Conservation (phyloP, 2,797 vertebrate genomes). For the Pangasius krempfi region DNA sequence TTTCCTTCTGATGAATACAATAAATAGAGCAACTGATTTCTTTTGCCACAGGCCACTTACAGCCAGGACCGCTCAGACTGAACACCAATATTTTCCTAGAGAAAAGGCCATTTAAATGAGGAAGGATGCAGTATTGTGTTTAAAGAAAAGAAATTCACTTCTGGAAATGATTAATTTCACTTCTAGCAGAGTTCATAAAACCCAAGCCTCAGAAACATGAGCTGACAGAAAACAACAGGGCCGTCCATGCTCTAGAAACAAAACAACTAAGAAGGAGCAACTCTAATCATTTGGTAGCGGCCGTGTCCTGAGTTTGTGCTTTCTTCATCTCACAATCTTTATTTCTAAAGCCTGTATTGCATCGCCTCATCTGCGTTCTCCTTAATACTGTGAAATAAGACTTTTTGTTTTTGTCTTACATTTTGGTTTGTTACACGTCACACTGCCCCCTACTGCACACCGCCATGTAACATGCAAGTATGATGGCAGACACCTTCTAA, state of each 20-base stretch:
- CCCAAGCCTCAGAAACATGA: slow-evolving; percentile 6
- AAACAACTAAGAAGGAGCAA: not conserved
- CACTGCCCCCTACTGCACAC: slow-evolving; percentile 23
- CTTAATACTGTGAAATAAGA: slow-evolving; percentile 10
- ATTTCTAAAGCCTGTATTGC: not conserved
- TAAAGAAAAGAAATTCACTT: not conserved
- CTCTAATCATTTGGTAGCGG: not conserved
- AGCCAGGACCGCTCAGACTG: not conserved
- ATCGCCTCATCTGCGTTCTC: not conserved
- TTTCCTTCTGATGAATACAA: not conserved
- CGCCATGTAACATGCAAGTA: not conserved
- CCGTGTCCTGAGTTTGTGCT: not conserved
- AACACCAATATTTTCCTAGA: not conserved
- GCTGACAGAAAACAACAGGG: not conserved
- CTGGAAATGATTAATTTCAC: slow-evolving; percentile 4
- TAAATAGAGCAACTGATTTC: slow-evolving; percentile 6
- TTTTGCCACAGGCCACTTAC: not conserved
- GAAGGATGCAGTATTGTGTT: not conserved
- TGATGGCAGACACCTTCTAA: not conserved
- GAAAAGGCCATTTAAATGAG: not conserved
- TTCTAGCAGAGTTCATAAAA: slow-evolving; percentile 11
- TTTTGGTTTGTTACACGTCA: slow-evolving; percentile 5
- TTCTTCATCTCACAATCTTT: not conserved
- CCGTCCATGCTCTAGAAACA: not conserved
- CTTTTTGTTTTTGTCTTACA: not conserved